Percentiles rank a stretch among this genome's conserved stretches.
Conservation (phyloP, 2,888 invertebrate genomes). For the Xestia rhomboidea region DNA sequence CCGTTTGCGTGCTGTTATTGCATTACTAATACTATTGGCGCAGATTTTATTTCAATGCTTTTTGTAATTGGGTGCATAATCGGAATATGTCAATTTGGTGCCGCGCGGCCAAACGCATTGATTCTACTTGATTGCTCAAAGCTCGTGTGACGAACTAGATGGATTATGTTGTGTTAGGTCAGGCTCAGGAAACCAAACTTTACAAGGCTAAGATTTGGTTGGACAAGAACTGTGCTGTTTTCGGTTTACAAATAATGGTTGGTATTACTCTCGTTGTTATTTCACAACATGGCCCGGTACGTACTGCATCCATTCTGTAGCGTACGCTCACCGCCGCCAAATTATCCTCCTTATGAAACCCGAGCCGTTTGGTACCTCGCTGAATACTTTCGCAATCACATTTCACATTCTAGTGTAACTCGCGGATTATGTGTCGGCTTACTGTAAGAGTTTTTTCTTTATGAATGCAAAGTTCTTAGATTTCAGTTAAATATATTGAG, state of each 20-base stretch:
- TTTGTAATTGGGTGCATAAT: constrained; percentile 26
- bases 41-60: constrained; percentile 13
- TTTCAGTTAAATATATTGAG: not conserved
- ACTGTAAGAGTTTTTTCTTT: constrained; percentile 5
- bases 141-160: not conserved
- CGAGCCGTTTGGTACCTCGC: constrained; percentile 52
- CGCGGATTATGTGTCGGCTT: constrained; percentile 9
- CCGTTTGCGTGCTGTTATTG: constrained; percentile 31
- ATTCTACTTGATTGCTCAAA: constrained; percentile 4
- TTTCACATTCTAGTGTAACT: constrained; percentile 32
- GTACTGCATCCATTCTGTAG: constrained; percentile 45
- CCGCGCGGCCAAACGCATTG: not conserved
- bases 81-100: constrained; percentile 7
- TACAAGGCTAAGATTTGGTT: not conserved
- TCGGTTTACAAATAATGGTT: not conserved
- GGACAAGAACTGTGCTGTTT: not conserved
- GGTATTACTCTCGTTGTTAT: constrained; percentile 7
- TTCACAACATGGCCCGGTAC: constrained; percentile 33
- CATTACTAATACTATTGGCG: constrained; percentile 29
- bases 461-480: constrained; percentile 1
- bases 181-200: not conserved
- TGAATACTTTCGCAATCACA: constrained; percentile 57
- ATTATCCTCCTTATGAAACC: constrained; percentile 66
- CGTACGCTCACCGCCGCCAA: constrained; percentile 45
- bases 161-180: not conserved